These are phyloP conservation scores for Lepas anatifera DNA, from an alignment of 2,888 invertebrate genomes.

Conservation along the genomic window DNA sequence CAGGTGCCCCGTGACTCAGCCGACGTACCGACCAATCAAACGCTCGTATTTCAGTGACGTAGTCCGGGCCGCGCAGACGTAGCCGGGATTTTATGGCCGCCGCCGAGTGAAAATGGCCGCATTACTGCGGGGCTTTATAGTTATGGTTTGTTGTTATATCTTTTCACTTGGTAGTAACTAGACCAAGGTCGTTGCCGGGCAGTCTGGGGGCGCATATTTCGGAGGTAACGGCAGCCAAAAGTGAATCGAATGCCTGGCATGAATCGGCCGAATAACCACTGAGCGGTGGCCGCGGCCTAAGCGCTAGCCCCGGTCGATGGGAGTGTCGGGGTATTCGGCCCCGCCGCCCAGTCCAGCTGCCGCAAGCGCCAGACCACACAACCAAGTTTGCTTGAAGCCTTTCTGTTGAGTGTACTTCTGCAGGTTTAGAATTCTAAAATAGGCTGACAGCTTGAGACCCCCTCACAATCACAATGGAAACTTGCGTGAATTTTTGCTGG, in stretches of 20 bases:
- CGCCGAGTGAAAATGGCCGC: slow-evolving; percentile 12
- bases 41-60: slow-evolving; percentile 12
- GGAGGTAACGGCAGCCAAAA: too few species aligned
- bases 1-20: slow-evolving; percentile 1
- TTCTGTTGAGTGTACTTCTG: too few species aligned
- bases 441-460: too few species aligned
- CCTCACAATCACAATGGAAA: too few species aligned
- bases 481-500: too few species aligned
- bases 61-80: slow-evolving; percentile 3
- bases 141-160: slow-evolving; percentile 10
- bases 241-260: too few species aligned
- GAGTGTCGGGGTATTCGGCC: not conserved
- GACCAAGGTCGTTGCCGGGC: not conserved
- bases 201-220: too few species aligned
- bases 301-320: not conserved
- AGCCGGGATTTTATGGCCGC: slow-evolving; percentile 13
- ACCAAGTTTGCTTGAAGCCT: too few species aligned
- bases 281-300: not conserved
- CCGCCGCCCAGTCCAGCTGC: too few species aligned
- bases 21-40: not conserved
- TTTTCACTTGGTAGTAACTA: not conserved
- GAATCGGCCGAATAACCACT: not conserved
- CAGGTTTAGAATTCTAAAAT: too few species aligned
- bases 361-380: too few species aligned
- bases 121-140: slow-evolving; percentile 7